Evolutionary conservation across 23 tunicate genomes (phyloP), one percentile per base, ranked within the genome.

Genomic region (Styela plicata): DNA sequence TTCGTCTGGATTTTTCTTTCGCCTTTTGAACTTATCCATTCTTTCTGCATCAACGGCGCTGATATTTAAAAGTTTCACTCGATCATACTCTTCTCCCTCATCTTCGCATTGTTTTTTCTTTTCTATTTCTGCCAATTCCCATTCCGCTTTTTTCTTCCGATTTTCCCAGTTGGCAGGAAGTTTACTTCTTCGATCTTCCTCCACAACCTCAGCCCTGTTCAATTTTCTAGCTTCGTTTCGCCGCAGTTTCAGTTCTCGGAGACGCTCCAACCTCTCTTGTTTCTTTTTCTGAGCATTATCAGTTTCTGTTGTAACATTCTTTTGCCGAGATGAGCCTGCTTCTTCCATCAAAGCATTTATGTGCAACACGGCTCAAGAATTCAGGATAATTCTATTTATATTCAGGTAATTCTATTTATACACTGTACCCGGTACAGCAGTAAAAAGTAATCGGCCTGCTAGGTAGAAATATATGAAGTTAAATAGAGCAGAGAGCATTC

Each of bases 131-230:
- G 83, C 71, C 23, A 92, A 78, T 80, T 92, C 90, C 78, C 86
- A 92, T 87, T 92, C 97, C 20, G 91, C 92, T 3, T 86, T 52
- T 44, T 79, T 62, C 76, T 92, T 91, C 2, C 91, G 83, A 63
- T 79, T 87, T 71, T 92, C 89, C 91, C 91, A 92, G 74, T 92
- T 92, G 24, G 73, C 66, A 20, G 97, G 97, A 31, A 92, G 80
- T 33, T 92, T 87, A 26, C 85, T 89, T 67, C 36, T 80, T 36
- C 97, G 66, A 64, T 92, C 97, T 73, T 92, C 97, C 65, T 92
- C 97, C 36, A 92, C 97, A 7, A 92, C 92, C 79, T 92, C 97
- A 17, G 84, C 84, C 18, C 92, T 80, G 83, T 92, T 92, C 29
- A 87, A 73, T 80, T 85, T 82, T 35, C 79, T 80, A 5, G 89